Evolutionary conservation across 2,888 invertebrate genomes (phyloP), one percentile per base, ranked within the genome.

Genomic region (Scaptomyza reducta): DNA sequence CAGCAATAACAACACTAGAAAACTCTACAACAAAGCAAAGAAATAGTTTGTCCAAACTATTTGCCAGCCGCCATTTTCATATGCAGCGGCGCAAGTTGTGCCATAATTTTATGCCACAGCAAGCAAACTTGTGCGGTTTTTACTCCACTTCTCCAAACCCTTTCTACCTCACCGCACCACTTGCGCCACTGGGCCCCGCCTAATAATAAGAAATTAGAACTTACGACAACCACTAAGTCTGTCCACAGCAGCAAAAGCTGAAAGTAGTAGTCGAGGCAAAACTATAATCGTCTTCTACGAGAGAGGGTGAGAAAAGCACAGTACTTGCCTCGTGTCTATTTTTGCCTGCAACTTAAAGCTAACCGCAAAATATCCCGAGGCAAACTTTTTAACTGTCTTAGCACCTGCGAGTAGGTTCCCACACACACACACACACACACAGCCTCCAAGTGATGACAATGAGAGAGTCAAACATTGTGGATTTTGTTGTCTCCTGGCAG

Each of bases 191-290:
- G 40, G 27, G 80, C 81, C 81, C 74, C 81, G 83, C 81, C 81
- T 84, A 79, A 84, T 87, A 87, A 86, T 87, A 87, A 86, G 86
- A 87, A 86, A 87, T 87, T 87, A 87, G 86, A 87, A 87, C 86
- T 86, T 87, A 87, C 86, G 84, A 70, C 82, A 78, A 75, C 79
- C 85, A 82, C 82, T 82, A 85, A 82, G 83, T 85, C 85, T 81
- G 82, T 82, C 82, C 79, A 47, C 72, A 70, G 66, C 82, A 69
- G 46, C 59, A 35, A 11, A 3, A 33, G 3, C 18, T 2, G 7
- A n/a, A 27, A 16, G 11, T 18, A 33, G 64, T 78, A 79, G 74
- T 70, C 64, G 50, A 54, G 35, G 46, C 51, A 62, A 59, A 65
- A 70, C 76, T 64, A 71, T 85, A 82, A 85, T 85, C 82, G 82